phyloP scores from a whole-genome alignment of 2,113 vertebrate species.

The Butastur rufipennis region DNA sequence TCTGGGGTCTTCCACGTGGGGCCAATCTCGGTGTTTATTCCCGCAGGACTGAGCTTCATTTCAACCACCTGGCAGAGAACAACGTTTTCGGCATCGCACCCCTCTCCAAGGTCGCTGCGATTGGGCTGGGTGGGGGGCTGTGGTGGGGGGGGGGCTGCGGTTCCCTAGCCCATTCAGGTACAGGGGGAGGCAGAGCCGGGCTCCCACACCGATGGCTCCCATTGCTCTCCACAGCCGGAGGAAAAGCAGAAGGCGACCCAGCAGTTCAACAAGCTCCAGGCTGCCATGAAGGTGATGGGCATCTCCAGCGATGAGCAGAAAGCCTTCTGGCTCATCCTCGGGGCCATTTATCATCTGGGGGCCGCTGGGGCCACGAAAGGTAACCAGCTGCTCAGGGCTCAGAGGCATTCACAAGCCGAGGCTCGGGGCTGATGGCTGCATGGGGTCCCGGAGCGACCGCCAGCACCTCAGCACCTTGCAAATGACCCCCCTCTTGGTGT shows the following conservation, averaged over 20 bases:
- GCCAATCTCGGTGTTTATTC: background rate
- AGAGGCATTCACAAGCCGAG: accelerated
- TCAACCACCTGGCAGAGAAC: conserved; percentile 93
- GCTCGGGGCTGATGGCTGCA: background rate
- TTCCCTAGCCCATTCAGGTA: background rate
- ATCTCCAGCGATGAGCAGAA: conserved; percentile 91
- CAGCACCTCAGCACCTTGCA: background rate
- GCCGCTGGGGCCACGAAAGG: conserved; percentile 96
- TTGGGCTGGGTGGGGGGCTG: background rate
- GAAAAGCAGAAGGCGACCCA: conserved; percentile 93
- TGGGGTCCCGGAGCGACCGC: background rate
- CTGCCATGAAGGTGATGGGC: conserved; percentile 94
- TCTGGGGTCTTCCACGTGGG: accelerated
- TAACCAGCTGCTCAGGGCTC: conserved; percentile 16
- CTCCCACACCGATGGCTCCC: background rate
- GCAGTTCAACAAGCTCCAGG: conserved; percentile 94
- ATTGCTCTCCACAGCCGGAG: conserved; percentile 73
- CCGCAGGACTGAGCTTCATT: conserved; percentile 92
- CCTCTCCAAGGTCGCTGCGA: conserved; percentile 80
- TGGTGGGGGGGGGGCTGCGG: no score
- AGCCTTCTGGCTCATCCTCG: conserved; percentile 85
- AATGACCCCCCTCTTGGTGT: accelerated
- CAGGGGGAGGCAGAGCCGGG: background rate
- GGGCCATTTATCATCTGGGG: conserved; percentile 92
- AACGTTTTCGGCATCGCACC: conserved; percentile 88